A percentile compares a stretch with the other conserved stretches of the same genome.
Evolutionary conservation across 2,113 vertebrate genomes (phyloP).

Genomic region (Nesoenas mayeri): DNA sequence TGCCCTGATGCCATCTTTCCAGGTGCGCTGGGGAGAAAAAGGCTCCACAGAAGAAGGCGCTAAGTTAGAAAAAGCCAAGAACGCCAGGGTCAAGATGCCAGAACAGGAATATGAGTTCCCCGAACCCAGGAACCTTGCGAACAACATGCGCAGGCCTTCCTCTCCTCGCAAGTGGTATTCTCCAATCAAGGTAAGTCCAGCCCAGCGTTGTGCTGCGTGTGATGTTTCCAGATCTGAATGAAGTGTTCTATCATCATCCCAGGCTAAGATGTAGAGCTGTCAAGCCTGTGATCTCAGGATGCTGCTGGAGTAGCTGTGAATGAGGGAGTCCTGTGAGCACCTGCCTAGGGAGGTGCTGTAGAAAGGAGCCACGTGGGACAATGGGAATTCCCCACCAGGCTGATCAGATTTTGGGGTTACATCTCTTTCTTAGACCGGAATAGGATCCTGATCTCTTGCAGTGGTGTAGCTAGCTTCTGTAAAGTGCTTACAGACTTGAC

Average conservation of each 20-base stretch:
- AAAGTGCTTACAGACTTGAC: not conserved
- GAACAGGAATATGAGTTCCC: conserved; percentile 88
- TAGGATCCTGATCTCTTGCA: not conserved
- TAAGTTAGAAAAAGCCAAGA: conserved; percentile 97
- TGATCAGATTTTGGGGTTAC: not conserved
- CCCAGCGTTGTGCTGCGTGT: rapidly evolving
- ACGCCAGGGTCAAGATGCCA: conserved; percentile 95
- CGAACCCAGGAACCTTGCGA: conserved; percentile 83
- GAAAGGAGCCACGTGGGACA: not conserved
- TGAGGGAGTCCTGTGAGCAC: not conserved
- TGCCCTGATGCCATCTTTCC: not conserved
- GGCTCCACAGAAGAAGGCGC: conserved; percentile 97
- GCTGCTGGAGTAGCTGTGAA: not conserved
- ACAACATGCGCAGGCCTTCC: conserved; percentile 78
- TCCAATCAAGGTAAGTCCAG: conserved; percentile 87
- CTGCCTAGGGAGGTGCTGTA: not conserved
- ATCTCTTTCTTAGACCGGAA: not conserved
- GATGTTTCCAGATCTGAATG: not conserved
- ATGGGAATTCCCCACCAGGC: not conserved
- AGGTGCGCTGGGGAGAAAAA: conserved; percentile 98
- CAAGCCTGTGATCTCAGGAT: not conserved
- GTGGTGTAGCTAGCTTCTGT: not conserved
- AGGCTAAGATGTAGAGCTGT: not conserved
- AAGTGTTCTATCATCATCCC: not conserved
- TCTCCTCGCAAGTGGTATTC: conserved; percentile 93